Evolutionary conservation across 2,888 invertebrate species (phyloP), one percentile per base, ranked within the genome.

Genomic region (Chymomyza fuscimana): DNA sequence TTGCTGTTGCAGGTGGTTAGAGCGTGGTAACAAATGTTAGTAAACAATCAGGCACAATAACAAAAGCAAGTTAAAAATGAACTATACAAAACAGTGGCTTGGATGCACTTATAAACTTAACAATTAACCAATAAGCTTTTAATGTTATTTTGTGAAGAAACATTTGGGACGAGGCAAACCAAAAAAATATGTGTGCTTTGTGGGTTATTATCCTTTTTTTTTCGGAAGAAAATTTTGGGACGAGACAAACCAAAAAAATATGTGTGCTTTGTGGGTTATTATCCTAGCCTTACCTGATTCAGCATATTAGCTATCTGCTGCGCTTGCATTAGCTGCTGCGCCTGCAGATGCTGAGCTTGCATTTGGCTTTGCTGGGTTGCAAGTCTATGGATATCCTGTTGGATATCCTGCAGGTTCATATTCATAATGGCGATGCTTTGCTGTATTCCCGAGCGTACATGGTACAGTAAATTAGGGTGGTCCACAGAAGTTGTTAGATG

Each of bases 361-460:
- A 96, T 95, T 92, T 95, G 95, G 91, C 94, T 95, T 90, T 96
- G 96, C 90, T 97, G 97, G 77, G 94, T 95, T 73, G 97, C 95
- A 81, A 98, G 93, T 85, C 97, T 94, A 92, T 97, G 96, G 90
- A 98, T 97, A 92, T 98, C 98, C 79, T 96, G 96, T 93, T 98
- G 98, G 89, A 98, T 96, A 93, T 98, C 98, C 91, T 96, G 96
- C 89, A 98, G 95, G 93, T 96, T 98, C 93, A 94, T 95, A 93
- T 98, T 98, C 95, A 98, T 97, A 76, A 91, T 88, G 81, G 91
- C 91, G 85, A 92, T 91, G 87, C 91, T 92, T 89, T 93, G 93
- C 90, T 93, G 82, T 61, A 66, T 36, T 68, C 65, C 5, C 25
- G 58, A 54, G 52, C 19, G 16, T 10, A 54, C 52, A 54, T 46